phyloP scores from a whole-genome alignment of 2,888 invertebrate genomes.

The Meteorus cinctellus region DNA sequence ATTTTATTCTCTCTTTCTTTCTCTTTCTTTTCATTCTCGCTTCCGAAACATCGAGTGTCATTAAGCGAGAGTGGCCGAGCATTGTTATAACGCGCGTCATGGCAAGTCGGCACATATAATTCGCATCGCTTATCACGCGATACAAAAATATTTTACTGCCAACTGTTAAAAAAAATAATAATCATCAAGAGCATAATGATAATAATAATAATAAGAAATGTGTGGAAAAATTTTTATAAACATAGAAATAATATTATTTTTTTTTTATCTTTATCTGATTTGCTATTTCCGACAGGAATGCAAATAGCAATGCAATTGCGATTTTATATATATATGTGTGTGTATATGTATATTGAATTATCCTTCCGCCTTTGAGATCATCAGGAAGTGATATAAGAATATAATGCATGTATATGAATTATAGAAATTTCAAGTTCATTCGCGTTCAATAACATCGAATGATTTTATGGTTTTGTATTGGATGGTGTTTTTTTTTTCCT shows the following conservation, averaged over 20 bases:
- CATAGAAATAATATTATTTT: slow-evolving; percentile 17
- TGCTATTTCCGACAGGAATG: slow-evolving; percentile 66
- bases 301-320: slow-evolving; percentile 60
- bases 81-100: slow-evolving; percentile 33
- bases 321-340: slow-evolving; percentile 34
- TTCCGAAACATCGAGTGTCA: slow-evolving; percentile 38
- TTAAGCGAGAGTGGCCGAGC: slow-evolving; percentile 30
- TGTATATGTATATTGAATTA: slow-evolving; percentile 63
- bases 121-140: slow-evolving; percentile 37
- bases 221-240: background rate
- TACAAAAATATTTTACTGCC: slow-evolving; percentile 27
- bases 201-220: background rate
- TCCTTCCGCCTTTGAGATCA: slow-evolving; percentile 65
- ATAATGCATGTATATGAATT: slow-evolving; percentile 21
- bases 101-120: slow-evolving; percentile 32
- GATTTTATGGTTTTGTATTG: slow-evolving; percentile 2
- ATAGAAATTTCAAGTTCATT: background rate
- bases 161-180: background rate
- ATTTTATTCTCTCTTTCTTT: background rate
- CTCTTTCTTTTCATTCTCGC: slow-evolving; percentile 21
- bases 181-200: background rate
- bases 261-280: slow-evolving; percentile 55
- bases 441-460: background rate
- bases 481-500: background rate
- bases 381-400: slow-evolving; percentile 44